Evolutionary conservation across 2,113 vertebrate species (phyloP).

Genomic region (Leucopsar rothschildi): DNA sequence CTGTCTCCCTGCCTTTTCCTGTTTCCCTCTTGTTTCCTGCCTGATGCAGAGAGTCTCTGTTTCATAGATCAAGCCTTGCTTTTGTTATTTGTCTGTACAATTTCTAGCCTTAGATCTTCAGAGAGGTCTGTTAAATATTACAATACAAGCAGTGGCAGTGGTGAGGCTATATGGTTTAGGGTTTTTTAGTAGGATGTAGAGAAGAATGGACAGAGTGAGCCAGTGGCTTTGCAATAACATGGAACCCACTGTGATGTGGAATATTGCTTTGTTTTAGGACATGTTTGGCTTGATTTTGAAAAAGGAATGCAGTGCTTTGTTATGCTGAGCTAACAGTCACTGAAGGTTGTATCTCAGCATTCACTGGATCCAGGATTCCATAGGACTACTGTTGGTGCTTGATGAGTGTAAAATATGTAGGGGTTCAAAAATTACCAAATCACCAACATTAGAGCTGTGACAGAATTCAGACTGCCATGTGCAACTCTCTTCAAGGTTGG

Average conservation of each 20-base stretch:
- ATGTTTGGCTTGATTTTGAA: neutral
- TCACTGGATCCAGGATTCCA: neutral
- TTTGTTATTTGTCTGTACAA: neutral
- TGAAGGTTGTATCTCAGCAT: neutral
- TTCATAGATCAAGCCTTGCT: neutral
- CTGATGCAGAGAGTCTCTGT: neutral
- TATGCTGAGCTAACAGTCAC: neutral
- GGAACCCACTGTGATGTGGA: neutral
- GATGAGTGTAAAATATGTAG: neutral
- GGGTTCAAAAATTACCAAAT: neutral
- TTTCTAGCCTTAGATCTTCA: neutral
- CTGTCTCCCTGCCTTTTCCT: neutral
- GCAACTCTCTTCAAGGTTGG: neutral
- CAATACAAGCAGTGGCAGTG: neutral
- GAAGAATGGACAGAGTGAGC: neutral
- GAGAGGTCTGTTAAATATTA: neutral
- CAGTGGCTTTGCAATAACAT: neutral
- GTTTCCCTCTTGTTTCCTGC: neutral
- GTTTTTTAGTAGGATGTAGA: neutral
- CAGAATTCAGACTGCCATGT: neutral
- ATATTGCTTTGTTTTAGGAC: neutral
- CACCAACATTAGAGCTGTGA: neutral
- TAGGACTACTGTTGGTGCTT: accelerated
- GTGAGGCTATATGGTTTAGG: neutral
- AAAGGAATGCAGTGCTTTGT: neutral